Evolutionary conservation across 2,113 vertebrate genomes (phyloP), one percentile per base, ranked within the genome.

Genomic region (Hystrix cristata): DNA sequence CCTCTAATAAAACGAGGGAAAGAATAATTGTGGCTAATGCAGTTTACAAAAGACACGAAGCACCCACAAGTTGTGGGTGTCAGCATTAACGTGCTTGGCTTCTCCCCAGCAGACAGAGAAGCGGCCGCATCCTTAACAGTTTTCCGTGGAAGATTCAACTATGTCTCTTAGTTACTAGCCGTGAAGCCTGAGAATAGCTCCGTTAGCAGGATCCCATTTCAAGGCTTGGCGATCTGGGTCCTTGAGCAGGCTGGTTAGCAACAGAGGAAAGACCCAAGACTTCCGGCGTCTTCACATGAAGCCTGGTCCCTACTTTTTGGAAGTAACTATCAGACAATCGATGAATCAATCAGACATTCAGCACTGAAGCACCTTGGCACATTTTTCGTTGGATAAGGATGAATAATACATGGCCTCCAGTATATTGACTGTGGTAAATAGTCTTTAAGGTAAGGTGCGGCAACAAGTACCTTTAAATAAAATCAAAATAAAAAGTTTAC

Each of bases 391-490:
- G 95, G 97, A 90, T 97, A 89, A 86, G 69, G 51, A 96, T 98
- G 94, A 96, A 97, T 97, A 96, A 97, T 96, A 62, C 94, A 95
- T 84, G 72, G 57, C 10, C 57, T 96, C 60, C 57, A 94, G 89
- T 71, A 95, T 96, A 97, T 88, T 93, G 97, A 97, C 93, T 96
- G 97, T 98, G 97, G 98, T 97, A 95, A 96, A 92, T 97, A 87
- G 97, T 97, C 96, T 95, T 98, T 97, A 97, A 98, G 96, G 96
- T 89, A 95, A 97, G 97, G 96, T 96, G 89, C 82, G 88, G 93
- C 97, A 98, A 98, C 98, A 98, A 97, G 98, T 98, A 95, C 87
- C 96, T 97, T 98, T 97, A 98, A 98, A 97, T 97, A 98, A 97
- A 97, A 97, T 95, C 94, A 97, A 96, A 98, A 96, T 97, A 96